Evolutionary conservation across 2,797 vertebrate genomes (phyloP).

Genomic region (Labeo calbasu): DNA sequence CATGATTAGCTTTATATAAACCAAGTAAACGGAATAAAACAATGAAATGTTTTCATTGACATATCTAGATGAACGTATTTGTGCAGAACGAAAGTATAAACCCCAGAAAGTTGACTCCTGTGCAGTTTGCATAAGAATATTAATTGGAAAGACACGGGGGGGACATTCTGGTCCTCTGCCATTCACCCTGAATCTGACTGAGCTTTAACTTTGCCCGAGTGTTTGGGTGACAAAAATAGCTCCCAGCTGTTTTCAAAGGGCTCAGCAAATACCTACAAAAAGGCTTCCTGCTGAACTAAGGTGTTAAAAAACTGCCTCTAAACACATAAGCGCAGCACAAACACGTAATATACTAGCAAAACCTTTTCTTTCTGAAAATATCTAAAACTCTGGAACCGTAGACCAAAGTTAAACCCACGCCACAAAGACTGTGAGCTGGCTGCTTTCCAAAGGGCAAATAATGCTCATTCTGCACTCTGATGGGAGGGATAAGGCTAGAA

Average conservation of each 20-base stretch:
- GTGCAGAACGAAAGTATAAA: neutral
- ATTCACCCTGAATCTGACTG: neutral
- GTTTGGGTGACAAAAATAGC: conserved; percentile 62
- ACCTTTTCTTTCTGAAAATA: neutral
- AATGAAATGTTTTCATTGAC: neutral
- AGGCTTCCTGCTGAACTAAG: conserved; percentile 49
- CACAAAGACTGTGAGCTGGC: neutral
- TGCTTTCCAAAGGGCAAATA: conserved; percentile 27
- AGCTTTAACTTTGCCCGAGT: conserved; percentile 25
- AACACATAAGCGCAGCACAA: conserved; percentile 11
- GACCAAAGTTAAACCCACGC: conserved; percentile 8
- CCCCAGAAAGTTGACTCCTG: no score
- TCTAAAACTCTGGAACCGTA: neutral
- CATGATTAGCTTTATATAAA: neutral
- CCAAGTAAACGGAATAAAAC: neutral
- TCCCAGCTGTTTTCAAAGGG: conserved; percentile 62
- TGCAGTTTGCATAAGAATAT: neutral
- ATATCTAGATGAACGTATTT: neutral
- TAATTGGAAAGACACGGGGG: neutral
- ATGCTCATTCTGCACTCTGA: conserved; percentile 6
- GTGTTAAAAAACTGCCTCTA: neutral
- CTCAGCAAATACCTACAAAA: conserved; percentile 66
- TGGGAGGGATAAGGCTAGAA: conserved; percentile 5
- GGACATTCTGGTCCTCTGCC: conserved; percentile 1
- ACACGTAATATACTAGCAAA: conserved; percentile 1